A percentile compares a stretch with the other conserved stretches of the same genome.
Evolutionary conservation across 2,797 vertebrate genomes (phyloP).

Genomic region (Myotis findleyi): DNA sequence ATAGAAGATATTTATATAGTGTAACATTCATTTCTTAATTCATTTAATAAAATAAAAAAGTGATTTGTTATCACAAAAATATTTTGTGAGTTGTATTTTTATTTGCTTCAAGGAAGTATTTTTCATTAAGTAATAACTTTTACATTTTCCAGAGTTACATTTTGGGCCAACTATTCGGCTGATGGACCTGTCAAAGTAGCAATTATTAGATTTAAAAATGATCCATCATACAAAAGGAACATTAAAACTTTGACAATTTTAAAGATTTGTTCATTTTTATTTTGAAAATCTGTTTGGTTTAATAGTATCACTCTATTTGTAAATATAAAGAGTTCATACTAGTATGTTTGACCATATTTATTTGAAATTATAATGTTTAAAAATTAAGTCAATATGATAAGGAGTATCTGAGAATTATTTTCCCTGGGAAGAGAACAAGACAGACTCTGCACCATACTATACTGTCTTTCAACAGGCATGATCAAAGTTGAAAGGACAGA

Average conservation of each 20-base stretch:
- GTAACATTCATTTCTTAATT: background rate
- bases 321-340: background rate
- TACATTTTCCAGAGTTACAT: background rate
- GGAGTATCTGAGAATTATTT: background rate
- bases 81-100: background rate
- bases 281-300: background rate
- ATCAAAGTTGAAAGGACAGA: background rate
- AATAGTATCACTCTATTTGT: background rate
- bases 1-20: background rate
- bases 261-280: slow-evolving; percentile 4
- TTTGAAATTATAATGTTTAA: background rate
- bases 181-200: background rate
- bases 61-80: background rate
- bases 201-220: slow-evolving; percentile 7
- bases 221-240: background rate
- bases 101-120: background rate
- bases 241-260: background rate
- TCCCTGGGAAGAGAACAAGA: background rate
- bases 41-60: background rate
- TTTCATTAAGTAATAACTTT: slow-evolving; percentile 17
- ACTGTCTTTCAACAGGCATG: background rate
- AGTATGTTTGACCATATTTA: background rate
- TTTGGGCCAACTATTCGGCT: background rate
- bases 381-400: background rate
- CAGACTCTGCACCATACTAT: background rate